Evolutionary conservation across 2,888 invertebrate genomes (phyloP), one percentile per base, ranked within the genome.

Genomic region (Arctia plantaginis): DNA sequence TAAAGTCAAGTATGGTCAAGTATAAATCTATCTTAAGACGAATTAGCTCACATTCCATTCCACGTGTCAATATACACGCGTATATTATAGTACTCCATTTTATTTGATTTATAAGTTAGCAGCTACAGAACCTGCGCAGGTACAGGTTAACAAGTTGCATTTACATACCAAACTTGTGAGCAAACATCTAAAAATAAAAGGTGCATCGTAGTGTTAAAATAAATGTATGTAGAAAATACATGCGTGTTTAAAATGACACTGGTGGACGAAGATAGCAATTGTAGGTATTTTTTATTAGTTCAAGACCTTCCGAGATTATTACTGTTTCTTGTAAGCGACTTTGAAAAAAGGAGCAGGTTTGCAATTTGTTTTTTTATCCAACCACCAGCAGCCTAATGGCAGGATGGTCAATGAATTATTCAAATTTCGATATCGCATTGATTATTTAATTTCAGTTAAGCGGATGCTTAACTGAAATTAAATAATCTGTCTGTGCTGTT

Each of bases 181-280:
- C 82, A 84, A 87, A 87, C 87, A 87, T 89, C 92, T 93, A 93
- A 93, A 93, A 93, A 93, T 93, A 93, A 92, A 91, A 91, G 88
- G 89, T 89, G 91, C 89, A 89, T 78, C 79, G 77, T 80, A 81
- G 86, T 86, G 86, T 89, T 87, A 87, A 88, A 88, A 89, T 85
- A 73, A 79, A 80, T 78, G 78, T 78, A 81, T 74, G 78, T 77
- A 82, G 59, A 78, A 76, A 75, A 74, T 72, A 79, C 78, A 33
- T 73, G 73, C 72, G 65, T 76, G 71, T 65, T 71, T 55, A 73
- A 82, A 85, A 83, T 81, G 81, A 80, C 79, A 81, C 74, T 80
- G 77, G 73, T 80, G 77, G 62, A 66, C 68, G 75, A 72, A 69
- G 41, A 55, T 64, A 66, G 59, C 65, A 66, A 77, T 44, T 6